Evolutionary conservation across 2,113 vertebrate genomes (phyloP), one percentile per base, ranked within the genome.

Genomic region (Esox niger): DNA sequence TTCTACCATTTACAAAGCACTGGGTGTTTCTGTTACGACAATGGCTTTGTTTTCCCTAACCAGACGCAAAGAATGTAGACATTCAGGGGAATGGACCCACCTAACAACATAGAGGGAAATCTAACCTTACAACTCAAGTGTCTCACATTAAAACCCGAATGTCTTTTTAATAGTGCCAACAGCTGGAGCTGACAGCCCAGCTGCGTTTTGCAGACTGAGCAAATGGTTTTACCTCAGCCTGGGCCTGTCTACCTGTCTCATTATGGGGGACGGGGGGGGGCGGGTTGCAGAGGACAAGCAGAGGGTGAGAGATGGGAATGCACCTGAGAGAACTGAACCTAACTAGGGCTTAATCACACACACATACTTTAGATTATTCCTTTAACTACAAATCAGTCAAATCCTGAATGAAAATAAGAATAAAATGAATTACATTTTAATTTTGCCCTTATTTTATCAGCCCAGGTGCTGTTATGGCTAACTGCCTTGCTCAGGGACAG

Each of bases 161-260:
- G 86, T 87, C 83, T 87, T 85, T 88, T 88, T 88, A 90, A 90
- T 87, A 83, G 83, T 78, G 78, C 62, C 81, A 88, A 86, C 85
- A 88, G 86, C 85, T 87, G 87, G 83, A 90, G 83, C 76, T 87
- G 83, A 86, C 87, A 76, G 70, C 73, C 38, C 17, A 49, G 71
- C 70, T 66, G 64, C 66, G 79, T 82, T 75, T 87, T n/a, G 83
- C 83, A 84, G 77, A 80, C 84, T 82, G 77, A 80, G 85, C 84
- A 78, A 84, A 84, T 72, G 17, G 76, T 76, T 81, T 64, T 66
- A 62, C 64, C 79, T 57, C 62, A 69, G 65, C 66, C 73, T 75
- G 73, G 79, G 66, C 80, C 80, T 25, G 47, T 66, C 56, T n/a
- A 49, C 66, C 75, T 79, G 65, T 73, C 79, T 84, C 77, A 85